Conservation (phyloP, 2,797 vertebrate species). For the Channallabes apus region DNA sequence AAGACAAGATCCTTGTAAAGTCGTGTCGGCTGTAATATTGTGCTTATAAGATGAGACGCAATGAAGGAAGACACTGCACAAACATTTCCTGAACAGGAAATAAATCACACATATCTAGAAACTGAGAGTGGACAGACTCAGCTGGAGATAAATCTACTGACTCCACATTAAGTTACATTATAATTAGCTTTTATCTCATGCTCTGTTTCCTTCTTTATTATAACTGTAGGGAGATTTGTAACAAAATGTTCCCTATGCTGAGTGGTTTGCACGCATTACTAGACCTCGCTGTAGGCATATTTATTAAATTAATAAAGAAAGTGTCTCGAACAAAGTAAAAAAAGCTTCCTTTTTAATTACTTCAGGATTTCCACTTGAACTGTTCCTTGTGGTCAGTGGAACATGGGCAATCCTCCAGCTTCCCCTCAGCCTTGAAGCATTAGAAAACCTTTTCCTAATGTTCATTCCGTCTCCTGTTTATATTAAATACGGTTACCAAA, state of each 20-base stretch:
- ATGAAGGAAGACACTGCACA: slow-evolving; percentile 1
- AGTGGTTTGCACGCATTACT: slow-evolving; percentile 2
- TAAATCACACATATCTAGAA: background rate
- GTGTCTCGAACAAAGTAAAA: background rate
- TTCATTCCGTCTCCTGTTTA: slow-evolving; percentile 28
- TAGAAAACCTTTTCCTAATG: slow-evolving; percentile 3
- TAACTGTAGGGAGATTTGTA: slow-evolving; percentile 10
- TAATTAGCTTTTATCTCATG: background rate
- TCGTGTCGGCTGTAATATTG: background rate
- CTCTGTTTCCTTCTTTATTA: slow-evolving; percentile 19
- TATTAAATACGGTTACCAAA: slow-evolving; percentile 4
- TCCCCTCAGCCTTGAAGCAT: background rate
- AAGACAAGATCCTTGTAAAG: background rate
- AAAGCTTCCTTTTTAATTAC: slow-evolving; percentile 11
- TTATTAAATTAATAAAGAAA: slow-evolving; percentile 1
- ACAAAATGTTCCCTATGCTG: slow-evolving; percentile 15
- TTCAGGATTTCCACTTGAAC: slow-evolving; percentile 13
- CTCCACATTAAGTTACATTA: background rate
- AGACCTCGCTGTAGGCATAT: slow-evolving; percentile 5
- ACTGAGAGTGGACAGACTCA: background rate
- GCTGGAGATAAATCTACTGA: background rate
- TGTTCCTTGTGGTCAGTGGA: slow-evolving; percentile 5
- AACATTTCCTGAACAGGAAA: slow-evolving; percentile 6
- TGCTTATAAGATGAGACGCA: background rate
- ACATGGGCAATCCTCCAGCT: background rate